phyloP scores from a whole-genome alignment of 2,888 invertebrate genomes.

The Coronaproctus castanopsis region DNA sequence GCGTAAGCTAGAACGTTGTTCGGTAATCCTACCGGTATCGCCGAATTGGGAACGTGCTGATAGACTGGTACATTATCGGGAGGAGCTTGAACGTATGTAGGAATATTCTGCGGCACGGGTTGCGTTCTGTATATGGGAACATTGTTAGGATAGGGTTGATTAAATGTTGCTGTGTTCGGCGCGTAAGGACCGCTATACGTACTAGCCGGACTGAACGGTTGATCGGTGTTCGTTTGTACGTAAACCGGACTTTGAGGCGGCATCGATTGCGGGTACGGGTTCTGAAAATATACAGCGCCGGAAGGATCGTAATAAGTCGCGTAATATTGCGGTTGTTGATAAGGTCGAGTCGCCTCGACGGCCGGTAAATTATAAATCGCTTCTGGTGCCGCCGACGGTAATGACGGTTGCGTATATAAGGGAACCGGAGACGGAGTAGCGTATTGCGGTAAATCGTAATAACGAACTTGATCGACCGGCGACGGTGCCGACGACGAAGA shows the following conservation, averaged over 20 bases:
- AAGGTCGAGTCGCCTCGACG: not conserved
- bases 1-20: not conserved
- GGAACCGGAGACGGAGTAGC: slow-evolving; percentile 9
- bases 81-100: slow-evolving; percentile 6
- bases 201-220: slow-evolving; percentile 6
- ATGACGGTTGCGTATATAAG: slow-evolving; percentile 6
- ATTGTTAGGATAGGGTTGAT: slow-evolving; percentile 9
- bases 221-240: slow-evolving; percentile 5
- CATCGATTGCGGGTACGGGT: slow-evolving; percentile 7
- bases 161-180: slow-evolving; percentile 8
- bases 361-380: not conserved
- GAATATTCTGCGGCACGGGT: slow-evolving; percentile 8
- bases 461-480: not conserved
- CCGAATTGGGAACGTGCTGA: not conserved
- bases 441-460: slow-evolving; percentile 1
- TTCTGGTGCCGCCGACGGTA: slow-evolving; percentile 4
- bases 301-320: slow-evolving; percentile 1
- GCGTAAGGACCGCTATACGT: slow-evolving; percentile 4
- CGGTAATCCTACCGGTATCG: not conserved
- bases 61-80: slow-evolving; percentile 9
- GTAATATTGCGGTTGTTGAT: slow-evolving; percentile 1
- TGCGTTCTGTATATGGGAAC: slow-evolving; percentile 5
- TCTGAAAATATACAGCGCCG: slow-evolving; percentile 1
- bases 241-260: slow-evolving; percentile 5
- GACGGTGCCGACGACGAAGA: not conserved